Base-by-base conservation (phyloP, 2,888 invertebrate species). In the Artemia sinica region DNA sequence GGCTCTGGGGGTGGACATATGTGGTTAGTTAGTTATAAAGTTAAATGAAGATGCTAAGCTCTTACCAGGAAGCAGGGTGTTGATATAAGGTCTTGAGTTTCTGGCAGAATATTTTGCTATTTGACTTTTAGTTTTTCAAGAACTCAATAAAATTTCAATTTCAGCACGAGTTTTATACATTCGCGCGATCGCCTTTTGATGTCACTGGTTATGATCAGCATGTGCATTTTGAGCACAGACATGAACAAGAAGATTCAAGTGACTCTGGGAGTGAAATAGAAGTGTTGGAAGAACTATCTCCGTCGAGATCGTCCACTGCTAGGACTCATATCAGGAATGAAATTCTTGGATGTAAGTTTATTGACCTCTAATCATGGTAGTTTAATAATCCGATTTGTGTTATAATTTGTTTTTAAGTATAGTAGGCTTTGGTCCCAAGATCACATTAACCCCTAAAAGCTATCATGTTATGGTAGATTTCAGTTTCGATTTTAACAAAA, bases 131-230 rank as follows among this genome's bases (percentile, higher is more conserved):
- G 4, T 28, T 28, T 28, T 28, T 28, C 28, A 28, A 28, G 28
- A 28, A 28, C 1, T 28, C 28, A 28, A 28, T 28, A 28, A 4
- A 28, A 28, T 4, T 28, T 1, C 4, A 28, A 28, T 58, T 58
- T 58, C 18, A 58, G 58, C 92, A 94, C 76, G 94, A 95, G 76
- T 83, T 95, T 71, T 84, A 86, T 74, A 85, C 85, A 76, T 95
- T 88, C 79, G 91, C 94, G 50, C 83, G 87, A 49, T 91, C 91
- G 12, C 89, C 90, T 0, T 89, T 85, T 76, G 91, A 91, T 76
- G 84, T 94, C 84, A 81, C 85, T 69, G 89, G 87, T n/a, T 81
- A 79, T 73, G 81, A 81, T 73, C 73, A 73, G 49, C 73, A 74
- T 65, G 77, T 76, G 5, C 71, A 74, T 11, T 80, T 80, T 73